phyloP scores from a whole-genome alignment of 2,888 invertebrate genomes.

The Strigamia maritima region DNA sequence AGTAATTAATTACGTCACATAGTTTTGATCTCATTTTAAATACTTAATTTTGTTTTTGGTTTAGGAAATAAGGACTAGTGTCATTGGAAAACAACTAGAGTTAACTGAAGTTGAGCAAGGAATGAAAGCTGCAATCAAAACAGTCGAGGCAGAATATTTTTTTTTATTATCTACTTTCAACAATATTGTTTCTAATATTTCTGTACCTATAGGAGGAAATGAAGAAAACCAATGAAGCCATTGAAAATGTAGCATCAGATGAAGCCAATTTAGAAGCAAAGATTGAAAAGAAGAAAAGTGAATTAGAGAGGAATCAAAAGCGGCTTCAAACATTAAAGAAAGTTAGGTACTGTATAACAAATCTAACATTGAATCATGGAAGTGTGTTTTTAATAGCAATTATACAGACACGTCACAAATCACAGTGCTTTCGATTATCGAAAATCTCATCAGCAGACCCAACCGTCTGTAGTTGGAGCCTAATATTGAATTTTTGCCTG shows the following conservation, averaged over 20 bases:
- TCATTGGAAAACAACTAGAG: conserved; percentile 80
- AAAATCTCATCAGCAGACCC: no score
- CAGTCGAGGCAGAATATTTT: conserved; percentile 55
- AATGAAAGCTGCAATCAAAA: conserved; percentile 69
- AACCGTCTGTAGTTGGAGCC: not conserved
- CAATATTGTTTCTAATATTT: no score
- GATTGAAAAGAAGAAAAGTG: conserved; percentile 83
- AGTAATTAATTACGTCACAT: conserved; percentile 57
- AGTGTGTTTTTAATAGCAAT: no score
- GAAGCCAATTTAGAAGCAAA: conserved; percentile 86
- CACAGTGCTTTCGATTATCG: no score
- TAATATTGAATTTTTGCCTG: not conserved
- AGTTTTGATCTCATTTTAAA: not conserved
- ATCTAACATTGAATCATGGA: no score
- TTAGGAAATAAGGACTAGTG: conserved; percentile 71
- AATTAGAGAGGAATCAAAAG: conserved; percentile 89
- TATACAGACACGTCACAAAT: no score
- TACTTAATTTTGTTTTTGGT: conserved; percentile 43
- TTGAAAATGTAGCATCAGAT: conserved; percentile 81
- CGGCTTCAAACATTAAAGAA: conserved; percentile 88
- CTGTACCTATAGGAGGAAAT: conserved; percentile 63
- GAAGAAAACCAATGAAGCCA: conserved; percentile 64
- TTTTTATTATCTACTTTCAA: no score
- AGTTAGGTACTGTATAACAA: conserved; percentile 65
- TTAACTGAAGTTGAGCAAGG: conserved; percentile 72